Evolutionary conservation across 2,797 vertebrate genomes (phyloP), one percentile per base, ranked within the genome.

Genomic region (Sebastolobus alascanus): DNA sequence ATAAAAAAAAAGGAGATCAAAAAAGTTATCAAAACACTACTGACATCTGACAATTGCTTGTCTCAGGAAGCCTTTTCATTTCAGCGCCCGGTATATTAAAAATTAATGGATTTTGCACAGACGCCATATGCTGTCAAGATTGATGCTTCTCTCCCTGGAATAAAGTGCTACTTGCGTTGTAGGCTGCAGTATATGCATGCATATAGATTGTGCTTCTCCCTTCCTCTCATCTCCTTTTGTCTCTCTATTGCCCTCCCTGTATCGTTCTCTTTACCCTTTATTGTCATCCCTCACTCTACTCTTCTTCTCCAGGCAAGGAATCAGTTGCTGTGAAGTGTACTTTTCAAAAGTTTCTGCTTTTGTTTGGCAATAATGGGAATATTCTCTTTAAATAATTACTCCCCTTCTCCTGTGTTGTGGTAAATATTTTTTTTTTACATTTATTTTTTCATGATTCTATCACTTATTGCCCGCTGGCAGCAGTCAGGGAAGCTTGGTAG

Each of bases 31-130:
- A 95, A 95, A 95, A 96, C 93, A 95, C 92, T 85, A 94, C 93
- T 95, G 95, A 94, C 95, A 95, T 95, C 92, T 95, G 95, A 96
- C 95, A 95, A 95, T 95, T 93, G 93, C 94, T 93, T 93, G 94
- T 95, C 95, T 95, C 89, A 90, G 91, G 91, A 93, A 95, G 93
- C 92, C 93, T 93, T 96, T 95, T 95, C 93, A 94, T 95, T 96
- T 92, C 94, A 91, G 85, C 75, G 75, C 87, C 92, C 82, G 89
- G 90, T 95, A 92, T 95, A 96, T 96, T 96, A 95, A 95, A 96
- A 95, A 96, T 95, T 94, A 96, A 95, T 95, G 94, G 94, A 93
- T 96, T 95, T 96, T 93, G 91, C 94, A 94, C 92, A 92, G 90
- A 92, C 68, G 88, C 90, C 94, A 95, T 95, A 95, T 94, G 94